Percentiles rank a stretch among this genome's conserved stretches.
Conservation (phyloP, 1,140 invertebrate genomes). For the Monomorium pharaonis region DNA sequence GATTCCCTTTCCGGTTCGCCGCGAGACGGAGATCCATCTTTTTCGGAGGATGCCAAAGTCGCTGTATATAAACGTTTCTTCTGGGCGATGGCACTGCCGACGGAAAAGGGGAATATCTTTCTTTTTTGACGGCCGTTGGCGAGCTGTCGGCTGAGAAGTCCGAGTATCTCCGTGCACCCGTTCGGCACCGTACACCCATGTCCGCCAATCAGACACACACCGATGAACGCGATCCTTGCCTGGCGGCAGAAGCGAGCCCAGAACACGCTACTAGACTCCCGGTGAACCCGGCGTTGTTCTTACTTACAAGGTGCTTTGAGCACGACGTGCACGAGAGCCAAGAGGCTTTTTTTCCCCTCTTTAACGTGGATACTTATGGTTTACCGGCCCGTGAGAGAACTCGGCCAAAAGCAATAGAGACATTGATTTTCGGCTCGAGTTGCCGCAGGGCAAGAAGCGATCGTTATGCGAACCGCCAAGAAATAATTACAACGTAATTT, state of each 20-base stretch:
- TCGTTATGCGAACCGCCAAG: slow-evolving; percentile 37
- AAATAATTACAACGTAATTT: slow-evolving; percentile 34
- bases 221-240: slow-evolving; percentile 30
- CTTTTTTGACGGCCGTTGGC: slow-evolving; percentile 61
- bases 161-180: slow-evolving; percentile 2
- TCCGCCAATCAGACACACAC: slow-evolving; percentile 43
- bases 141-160: slow-evolving; percentile 39
- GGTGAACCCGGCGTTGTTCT: slow-evolving; percentile 13
- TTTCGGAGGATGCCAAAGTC: slow-evolving; percentile 64
- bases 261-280: slow-evolving; percentile 37
- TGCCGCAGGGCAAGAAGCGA: background rate
- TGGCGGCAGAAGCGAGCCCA: slow-evolving; percentile 20
- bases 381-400: background rate
- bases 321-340: slow-evolving; percentile 1
- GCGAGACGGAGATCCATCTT: slow-evolving; percentile 53
- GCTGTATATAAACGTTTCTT: slow-evolving; percentile 67
- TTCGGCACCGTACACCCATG: slow-evolving; percentile 34
- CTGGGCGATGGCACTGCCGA: slow-evolving; percentile 2
- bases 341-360: background rate
- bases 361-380: slow-evolving; percentile 5
- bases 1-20: slow-evolving; percentile 30
- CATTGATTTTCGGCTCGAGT: slow-evolving; percentile 29
- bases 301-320: slow-evolving; percentile 30
- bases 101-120: slow-evolving; percentile 23
- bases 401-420: slow-evolving; percentile 48